phyloP scores from a whole-genome alignment of 2,888 invertebrate genomes.

The Apodemia duryi region DNA sequence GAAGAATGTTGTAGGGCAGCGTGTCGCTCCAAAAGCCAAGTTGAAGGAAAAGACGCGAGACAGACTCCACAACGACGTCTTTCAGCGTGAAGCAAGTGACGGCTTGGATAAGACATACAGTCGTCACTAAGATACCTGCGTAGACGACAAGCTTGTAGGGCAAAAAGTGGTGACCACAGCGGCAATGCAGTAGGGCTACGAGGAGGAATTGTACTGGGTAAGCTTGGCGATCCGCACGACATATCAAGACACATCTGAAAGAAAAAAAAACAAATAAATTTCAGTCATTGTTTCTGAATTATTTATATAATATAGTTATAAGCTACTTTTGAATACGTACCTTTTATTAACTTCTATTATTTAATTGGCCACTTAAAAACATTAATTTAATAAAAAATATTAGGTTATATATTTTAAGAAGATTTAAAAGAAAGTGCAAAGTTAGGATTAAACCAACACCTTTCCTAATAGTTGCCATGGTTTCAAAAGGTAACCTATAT shows the following conservation, averaged over 20 bases:
- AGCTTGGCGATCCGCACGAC: conserved; percentile 53
- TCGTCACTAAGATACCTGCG: conserved; percentile 73
- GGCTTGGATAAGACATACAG: conserved; percentile 67
- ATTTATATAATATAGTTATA: background rate
- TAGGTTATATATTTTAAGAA: background rate
- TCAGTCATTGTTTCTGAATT: background rate
- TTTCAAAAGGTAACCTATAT: background rate
- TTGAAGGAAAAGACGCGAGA: conserved; percentile 91
- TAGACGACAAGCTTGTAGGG: conserved; percentile 68
- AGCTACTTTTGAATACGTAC: conserved; percentile 34
- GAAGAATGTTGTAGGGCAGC: conserved; percentile 90
- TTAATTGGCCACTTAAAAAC: background rate
- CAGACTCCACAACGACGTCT: conserved; percentile 88
- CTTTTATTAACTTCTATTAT: conserved; percentile 23
- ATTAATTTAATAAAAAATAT: background rate
- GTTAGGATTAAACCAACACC: background rate
- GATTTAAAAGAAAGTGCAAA: background rate
- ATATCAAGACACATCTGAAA: conserved; percentile 73
- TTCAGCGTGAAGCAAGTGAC: conserved; percentile 58
- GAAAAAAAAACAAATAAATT: background rate
- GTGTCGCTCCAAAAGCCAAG: conserved; percentile 93
- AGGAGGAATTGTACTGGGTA: conserved; percentile 55
- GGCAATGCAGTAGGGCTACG: conserved; percentile 61
- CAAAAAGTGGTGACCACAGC: conserved; percentile 69
- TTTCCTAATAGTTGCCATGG: background rate